Base-by-base conservation (phyloP, 2,113 vertebrate species). In the Nesoenas mayeri region DNA sequence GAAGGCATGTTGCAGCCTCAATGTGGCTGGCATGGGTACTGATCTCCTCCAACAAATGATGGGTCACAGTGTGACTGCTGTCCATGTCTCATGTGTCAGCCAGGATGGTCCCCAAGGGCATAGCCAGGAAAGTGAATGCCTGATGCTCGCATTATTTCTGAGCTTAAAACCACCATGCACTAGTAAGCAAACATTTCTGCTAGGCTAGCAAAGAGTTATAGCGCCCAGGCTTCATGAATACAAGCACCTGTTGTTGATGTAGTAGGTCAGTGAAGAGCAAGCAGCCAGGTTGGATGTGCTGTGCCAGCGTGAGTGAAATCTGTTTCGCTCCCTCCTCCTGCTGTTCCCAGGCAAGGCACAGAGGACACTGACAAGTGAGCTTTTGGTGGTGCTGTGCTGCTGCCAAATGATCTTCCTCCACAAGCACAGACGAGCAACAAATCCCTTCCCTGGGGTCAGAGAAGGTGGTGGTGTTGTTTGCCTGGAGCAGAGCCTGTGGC, bases 71-170 rank as follows among this genome's bases (percentile, higher is more conserved):
- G 32, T 8, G 17, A n/a, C 2, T 5, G 24, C 58, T 69, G 15
- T 28, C 11, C 0, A 1, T 1, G 1, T 48, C 58, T 32, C 0
- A 0, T 20, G 0, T 36, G 60, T n/a, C 36, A 66, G 18, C 47
- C 62, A 58, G 51, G 10, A 26, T 3, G 1, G 26, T 67, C 34
- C 62, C 21, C 24, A 44, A 40, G 58, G 79, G 50, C 42, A n/a
- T 5, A n/a, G 15, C 15, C 58, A 85, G 47, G 34, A 58, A 48
- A 73, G n/a, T 5, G 5, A 2, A 11, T 51, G 32, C 17, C 19
- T 50, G 42, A 32, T 29, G 34, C 11, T 88, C 7, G 12, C 9
- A 4, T 20, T 40, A 17, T 78, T 83, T 80, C 31, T 89, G 50
- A 20, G 5, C 10, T 85, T 57, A 66, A 57, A 64, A 50, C 26